Evolutionary conservation across 2,797 vertebrate genomes (phyloP), one percentile per base, ranked within the genome.

Genomic region (Siniperca obscura): DNA sequence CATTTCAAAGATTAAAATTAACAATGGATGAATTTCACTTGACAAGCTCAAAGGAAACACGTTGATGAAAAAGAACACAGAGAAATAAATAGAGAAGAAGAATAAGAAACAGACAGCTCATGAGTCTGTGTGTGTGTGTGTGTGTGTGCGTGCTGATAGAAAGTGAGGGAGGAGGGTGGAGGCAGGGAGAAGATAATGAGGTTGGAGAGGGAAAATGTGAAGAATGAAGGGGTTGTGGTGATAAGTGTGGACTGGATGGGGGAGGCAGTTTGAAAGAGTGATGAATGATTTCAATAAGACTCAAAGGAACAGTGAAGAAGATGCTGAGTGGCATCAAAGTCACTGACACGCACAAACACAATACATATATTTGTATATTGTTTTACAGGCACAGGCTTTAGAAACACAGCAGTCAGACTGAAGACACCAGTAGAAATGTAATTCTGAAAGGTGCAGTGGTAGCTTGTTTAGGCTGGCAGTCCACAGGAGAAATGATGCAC

Each of bases 131-230:
- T 30, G 53, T 40, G 55, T 34, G 56, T 2, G 5, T 70, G 64
- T 19, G 74, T 60, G 59, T 8, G 10, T 13, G 56, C n/a, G 57
- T 52, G 74, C 46, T 40, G 76, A 79, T 66, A 67, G 78, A 73
- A 72, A 78, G 72, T 66, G 70, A 72, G 66, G 48, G 75, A 82
- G 65, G 83, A 61, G 75, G 70, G 53, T 46, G 48, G 67, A 75
- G 44, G 59, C 70, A 61, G 52, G 27, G 34, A 74, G 70, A 57
- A 46, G 80, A 86, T 84, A 80, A 84, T 85, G 83, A 86, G 75
- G 66, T 46, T 80, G 64, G 59, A 78, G 66, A 74, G 70, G 78
- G 78, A 87, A 65, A 86, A 70, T 10, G 61, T 82, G 76, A 87
- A 66, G 85, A 80, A 89, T 82, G 75, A 89, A 69, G 66, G 67